Percentiles rank a stretch among this genome's conserved stretches.
phyloP scores from a whole-genome alignment of 2,797 vertebrate species.

The Neomorphus geoffroyi region DNA sequence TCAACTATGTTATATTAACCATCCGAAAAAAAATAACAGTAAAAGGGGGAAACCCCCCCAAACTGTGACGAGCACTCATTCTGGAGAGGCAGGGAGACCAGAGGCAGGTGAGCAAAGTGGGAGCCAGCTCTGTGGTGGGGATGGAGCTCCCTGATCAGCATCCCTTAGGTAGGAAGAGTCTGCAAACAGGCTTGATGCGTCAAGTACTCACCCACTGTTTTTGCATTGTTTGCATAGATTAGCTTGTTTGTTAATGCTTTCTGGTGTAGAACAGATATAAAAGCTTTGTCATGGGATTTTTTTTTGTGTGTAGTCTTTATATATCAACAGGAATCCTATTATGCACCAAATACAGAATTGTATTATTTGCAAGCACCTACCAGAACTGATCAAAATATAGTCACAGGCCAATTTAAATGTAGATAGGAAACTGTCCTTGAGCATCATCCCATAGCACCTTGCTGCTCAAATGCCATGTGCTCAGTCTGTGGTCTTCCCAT shows the following conservation, averaged over 20 bases:
- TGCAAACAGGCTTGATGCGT: fast-evolving
- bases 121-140: neutral
- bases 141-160: neutral
- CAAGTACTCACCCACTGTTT: neutral
- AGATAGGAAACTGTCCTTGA: neutral
- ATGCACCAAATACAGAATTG: neutral
- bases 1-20: neutral
- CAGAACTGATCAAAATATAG: neutral
- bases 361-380: neutral
- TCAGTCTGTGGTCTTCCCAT: neutral
- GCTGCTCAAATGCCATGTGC: neutral
- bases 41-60: neutral
- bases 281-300: neutral
- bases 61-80: fast-evolving
- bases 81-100: neutral
- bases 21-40: neutral
- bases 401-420: neutral
- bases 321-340: neutral
- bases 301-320: neutral
- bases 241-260: neutral
- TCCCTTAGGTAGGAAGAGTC: neutral
- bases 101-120: neutral
- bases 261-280: neutral
- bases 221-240: neutral
- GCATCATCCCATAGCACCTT: neutral